A percentile compares a stretch with the other conserved stretches of the same genome.
phyloP scores from a whole-genome alignment of 2,888 invertebrate species.

The Helleia helle region DNA sequence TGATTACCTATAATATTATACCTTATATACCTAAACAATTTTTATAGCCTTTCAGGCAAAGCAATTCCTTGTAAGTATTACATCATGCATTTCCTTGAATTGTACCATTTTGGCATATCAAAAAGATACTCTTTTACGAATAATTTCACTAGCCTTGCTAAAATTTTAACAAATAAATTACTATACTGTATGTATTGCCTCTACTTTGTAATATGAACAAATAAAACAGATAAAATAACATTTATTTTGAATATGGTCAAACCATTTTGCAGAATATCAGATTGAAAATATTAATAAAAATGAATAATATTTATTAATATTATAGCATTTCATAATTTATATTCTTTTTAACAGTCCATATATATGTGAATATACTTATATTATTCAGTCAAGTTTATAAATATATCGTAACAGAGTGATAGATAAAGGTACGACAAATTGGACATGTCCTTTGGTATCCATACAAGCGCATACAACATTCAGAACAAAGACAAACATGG shows the following conservation, averaged over 20 bases:
- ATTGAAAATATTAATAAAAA: neutral
- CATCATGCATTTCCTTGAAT: too few relatives aligned
- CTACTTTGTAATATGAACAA: too few relatives aligned
- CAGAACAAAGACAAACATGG: slow-evolving; percentile 70
- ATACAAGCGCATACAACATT: slow-evolving; percentile 63
- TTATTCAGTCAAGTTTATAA: slow-evolving; percentile 35
- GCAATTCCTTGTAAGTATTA: too few relatives aligned
- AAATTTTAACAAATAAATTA: neutral
- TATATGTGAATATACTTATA: neutral
- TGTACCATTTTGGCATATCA: too few relatives aligned
- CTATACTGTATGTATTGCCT: too few relatives aligned
- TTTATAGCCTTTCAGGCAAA: too few relatives aligned
- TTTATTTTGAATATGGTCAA: neutral
- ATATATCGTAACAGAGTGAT: slow-evolving; percentile 70
- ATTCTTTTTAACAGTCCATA: neutral
- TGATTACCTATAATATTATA: too few relatives aligned
- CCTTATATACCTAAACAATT: too few relatives aligned
- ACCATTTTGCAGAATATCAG: neutral
- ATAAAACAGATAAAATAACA: too few relatives aligned
- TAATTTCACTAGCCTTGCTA: neutral
- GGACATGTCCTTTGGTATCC: slow-evolving; percentile 68
- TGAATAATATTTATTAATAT: too few relatives aligned
- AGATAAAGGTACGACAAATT: slow-evolving; percentile 69
- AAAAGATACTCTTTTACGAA: too few relatives aligned
- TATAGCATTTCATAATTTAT: neutral